phyloP scores from a whole-genome alignment of 2,113 vertebrate genomes.

The Boulengeromyrus knoepffleri region DNA sequence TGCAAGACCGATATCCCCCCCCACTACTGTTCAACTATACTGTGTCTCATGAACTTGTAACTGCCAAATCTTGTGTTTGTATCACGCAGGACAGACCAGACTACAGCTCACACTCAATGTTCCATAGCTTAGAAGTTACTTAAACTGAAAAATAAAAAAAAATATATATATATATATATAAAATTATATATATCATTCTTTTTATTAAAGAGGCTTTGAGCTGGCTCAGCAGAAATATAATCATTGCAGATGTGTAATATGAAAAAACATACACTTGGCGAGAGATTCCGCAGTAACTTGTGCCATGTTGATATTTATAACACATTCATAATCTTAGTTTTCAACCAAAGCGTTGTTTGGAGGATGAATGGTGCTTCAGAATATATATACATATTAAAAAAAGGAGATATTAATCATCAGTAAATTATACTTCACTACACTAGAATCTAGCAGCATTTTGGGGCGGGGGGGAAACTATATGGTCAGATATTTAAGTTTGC shows the following conservation, averaged over 20 bases:
- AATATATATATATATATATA: slow-evolving; percentile 43
- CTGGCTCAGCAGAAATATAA: slow-evolving; percentile 87
- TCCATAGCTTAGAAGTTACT: slow-evolving; percentile 69
- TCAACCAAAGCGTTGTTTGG: slow-evolving; percentile 83
- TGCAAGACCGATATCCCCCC: slow-evolving; percentile 17
- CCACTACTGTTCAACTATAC: slow-evolving; percentile 46
- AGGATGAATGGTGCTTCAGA: slow-evolving; percentile 73
- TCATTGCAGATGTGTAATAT: slow-evolving; percentile 69
- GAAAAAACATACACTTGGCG: slow-evolving; percentile 64
- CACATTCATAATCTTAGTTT: slow-evolving; percentile 80
- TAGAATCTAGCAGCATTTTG: slow-evolving; percentile 64
- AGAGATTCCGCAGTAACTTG: slow-evolving; percentile 70
- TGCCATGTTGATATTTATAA: slow-evolving; percentile 81
- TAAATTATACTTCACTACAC: slow-evolving; percentile 47
- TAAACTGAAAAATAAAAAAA: slow-evolving; percentile 38
- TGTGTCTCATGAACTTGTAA: slow-evolving; percentile 69
- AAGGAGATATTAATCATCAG: slow-evolving; percentile 52
- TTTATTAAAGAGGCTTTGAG: slow-evolving; percentile 78
- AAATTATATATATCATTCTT: slow-evolving; percentile 49
- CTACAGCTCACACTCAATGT: slow-evolving; percentile 64
- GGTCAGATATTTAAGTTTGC: slow-evolving; percentile 72
- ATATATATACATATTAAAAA: slow-evolving; percentile 30
- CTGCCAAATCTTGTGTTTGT: slow-evolving; percentile 62
- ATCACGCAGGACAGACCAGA: slow-evolving; percentile 49
- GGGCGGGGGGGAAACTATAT: slow-evolving; percentile 60